phyloP scores from a whole-genome alignment of 2,888 invertebrate species.

The Sclerodermus sp. region DNA sequence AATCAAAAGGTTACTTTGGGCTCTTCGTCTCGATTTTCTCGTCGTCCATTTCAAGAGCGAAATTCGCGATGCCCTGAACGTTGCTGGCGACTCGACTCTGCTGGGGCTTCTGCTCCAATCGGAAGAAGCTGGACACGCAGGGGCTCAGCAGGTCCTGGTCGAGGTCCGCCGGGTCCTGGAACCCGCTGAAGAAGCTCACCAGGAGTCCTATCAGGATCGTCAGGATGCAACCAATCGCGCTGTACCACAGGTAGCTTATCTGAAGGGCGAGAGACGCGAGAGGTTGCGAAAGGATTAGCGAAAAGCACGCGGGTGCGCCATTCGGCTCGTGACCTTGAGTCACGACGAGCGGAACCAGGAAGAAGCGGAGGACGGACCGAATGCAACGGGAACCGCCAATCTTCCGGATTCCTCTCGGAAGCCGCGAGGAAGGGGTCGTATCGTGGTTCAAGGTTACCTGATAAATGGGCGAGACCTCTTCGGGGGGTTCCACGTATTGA shows the following conservation, averaged over 20 bases:
- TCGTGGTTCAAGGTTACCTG: constrained; percentile 40
- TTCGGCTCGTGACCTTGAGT: no score
- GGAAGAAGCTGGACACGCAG: constrained; percentile 63
- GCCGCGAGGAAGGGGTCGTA: no score
- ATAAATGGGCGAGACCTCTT: constrained; percentile 42
- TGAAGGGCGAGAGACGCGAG: constrained; percentile 16
- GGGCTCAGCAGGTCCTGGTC: constrained; percentile 72
- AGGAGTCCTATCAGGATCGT: constrained; percentile 74
- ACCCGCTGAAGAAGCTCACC: constrained; percentile 71
- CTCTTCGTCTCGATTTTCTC: constrained; percentile 39
- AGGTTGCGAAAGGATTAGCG: no score
- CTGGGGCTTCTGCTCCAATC: constrained; percentile 32
- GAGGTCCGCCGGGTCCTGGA: constrained; percentile 65
- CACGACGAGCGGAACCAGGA: no score
- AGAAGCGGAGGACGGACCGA: no score
- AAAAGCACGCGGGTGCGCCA: no score
- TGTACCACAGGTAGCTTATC: constrained; percentile 82
- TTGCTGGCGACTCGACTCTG: constrained; percentile 12
- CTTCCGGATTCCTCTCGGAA: no score
- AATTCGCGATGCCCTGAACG: constrained; percentile 45
- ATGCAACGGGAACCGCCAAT: no score
- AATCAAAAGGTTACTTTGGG: no score
- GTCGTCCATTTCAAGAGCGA: constrained; percentile 48
- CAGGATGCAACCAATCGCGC: constrained; percentile 74
- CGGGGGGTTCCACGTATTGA: background rate